A percentile compares a stretch with the other conserved stretches of the same genome.
These are phyloP conservation scores for Synergus umbraculus DNA, from an alignment of 2,888 invertebrate genomes.

Conservation along the genomic window DNA sequence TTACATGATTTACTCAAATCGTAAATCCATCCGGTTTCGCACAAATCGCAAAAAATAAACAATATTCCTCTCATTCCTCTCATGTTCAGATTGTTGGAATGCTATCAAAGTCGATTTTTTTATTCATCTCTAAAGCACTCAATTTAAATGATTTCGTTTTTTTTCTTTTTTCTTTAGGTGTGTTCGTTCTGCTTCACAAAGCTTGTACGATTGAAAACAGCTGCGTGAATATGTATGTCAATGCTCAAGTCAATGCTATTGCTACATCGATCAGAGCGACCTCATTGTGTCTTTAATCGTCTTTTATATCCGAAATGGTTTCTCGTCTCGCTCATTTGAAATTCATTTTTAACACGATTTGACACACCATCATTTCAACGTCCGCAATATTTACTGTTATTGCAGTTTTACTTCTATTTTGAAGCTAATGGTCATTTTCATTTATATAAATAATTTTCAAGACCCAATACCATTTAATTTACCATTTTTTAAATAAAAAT, in stretches of 20 bases:
- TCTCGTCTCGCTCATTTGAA: conserved; percentile 18
- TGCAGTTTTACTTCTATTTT: not conserved
- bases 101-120: not conserved
- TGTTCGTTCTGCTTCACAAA: not conserved
- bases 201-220: conserved; percentile 32
- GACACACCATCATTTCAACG: not conserved
- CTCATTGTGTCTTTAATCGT: conserved; percentile 40
- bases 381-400: not conserved
- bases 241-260: conserved; percentile 38
- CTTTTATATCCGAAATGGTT: conserved; percentile 40
- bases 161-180: not conserved
- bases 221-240: conserved; percentile 36
- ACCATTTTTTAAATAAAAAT: no score
- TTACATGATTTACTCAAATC: not conserved
- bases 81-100: no score
- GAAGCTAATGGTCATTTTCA: not conserved
- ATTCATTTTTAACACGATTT: not conserved
- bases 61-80: not conserved
- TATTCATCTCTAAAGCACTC: not conserved
- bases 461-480: no score
- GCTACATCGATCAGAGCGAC: conserved; percentile 39
- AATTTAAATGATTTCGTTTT: not conserved
- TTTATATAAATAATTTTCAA: no score
- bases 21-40: not conserved
- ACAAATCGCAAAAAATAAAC: no score